A percentile compares a stretch with the other conserved stretches of the same genome.
Conservation (phyloP, 2,113 vertebrate species). For the Ornithorhynchus anatinus region DNA sequence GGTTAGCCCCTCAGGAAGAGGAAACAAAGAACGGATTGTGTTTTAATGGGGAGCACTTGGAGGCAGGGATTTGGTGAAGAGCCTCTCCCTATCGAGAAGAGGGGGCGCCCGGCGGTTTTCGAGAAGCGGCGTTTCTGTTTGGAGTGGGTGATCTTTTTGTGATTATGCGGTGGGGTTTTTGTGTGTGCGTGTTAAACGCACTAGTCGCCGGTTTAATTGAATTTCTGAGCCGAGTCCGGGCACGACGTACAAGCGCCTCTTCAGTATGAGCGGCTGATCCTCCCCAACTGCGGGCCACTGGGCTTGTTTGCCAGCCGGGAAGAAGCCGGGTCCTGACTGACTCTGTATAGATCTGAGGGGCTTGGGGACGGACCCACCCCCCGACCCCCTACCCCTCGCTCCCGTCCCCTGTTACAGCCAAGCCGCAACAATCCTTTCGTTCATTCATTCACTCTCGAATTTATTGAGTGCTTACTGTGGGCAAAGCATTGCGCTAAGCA, state of each 20-base stretch:
- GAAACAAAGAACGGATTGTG: not conserved
- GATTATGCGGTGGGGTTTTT: not conserved
- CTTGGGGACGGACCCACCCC: too few relatives aligned
- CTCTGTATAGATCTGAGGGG: too few relatives aligned
- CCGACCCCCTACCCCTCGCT: too few relatives aligned
- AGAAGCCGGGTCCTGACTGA: fast-evolving
- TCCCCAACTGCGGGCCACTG: not conserved
- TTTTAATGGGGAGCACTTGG: not conserved
- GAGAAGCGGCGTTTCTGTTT: not conserved
- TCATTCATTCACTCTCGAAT: too few relatives aligned
- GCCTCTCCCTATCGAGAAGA: not conserved
- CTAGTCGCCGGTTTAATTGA: slow-evolving; percentile 23
- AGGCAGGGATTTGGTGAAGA: not conserved
- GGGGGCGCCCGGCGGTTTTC: not conserved
- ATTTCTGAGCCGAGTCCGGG: slow-evolving; percentile 2
- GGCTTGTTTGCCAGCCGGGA: not conserved
- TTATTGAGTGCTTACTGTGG: too few relatives aligned
- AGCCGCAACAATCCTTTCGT: too few relatives aligned
- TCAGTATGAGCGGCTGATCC: not conserved
- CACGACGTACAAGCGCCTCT: not conserved
- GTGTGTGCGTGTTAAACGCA: not conserved
- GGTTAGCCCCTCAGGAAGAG: not conserved
- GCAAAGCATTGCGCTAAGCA: too few relatives aligned
- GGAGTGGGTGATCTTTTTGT: not conserved
- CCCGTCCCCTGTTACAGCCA: too few relatives aligned